Conservation (phyloP, 2,888 invertebrate genomes). For the Acrobeloides nanus region DNA sequence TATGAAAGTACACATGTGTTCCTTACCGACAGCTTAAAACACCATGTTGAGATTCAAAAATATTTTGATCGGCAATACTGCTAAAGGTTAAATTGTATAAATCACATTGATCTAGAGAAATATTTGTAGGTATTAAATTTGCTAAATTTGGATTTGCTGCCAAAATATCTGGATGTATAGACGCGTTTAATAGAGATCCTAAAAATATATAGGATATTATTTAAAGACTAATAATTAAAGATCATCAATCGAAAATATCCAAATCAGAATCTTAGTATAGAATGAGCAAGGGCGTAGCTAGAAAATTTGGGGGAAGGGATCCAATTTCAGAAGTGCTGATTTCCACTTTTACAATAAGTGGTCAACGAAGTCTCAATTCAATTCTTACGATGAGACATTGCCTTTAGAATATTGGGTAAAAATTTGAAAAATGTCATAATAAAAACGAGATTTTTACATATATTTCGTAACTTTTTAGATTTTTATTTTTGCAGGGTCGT, state of each 20-base stretch:
- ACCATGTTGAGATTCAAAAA: constrained; percentile 26
- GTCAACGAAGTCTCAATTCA: too few relatives aligned
- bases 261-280: not conserved
- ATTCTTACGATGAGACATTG: too few relatives aligned
- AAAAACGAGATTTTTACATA: too few relatives aligned
- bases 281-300: not conserved
- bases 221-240: constrained; percentile 4
- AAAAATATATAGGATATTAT: constrained; percentile 3
- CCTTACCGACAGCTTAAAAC: constrained; percentile 23
- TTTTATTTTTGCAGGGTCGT: too few relatives aligned
- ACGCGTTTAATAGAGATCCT: constrained; percentile 29
- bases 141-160: constrained; percentile 15
- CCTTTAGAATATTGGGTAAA: too few relatives aligned
- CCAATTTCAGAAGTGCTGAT: too few relatives aligned
- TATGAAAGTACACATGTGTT: too few relatives aligned
- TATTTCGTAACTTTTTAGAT: too few relatives aligned
- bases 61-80: constrained; percentile 21
- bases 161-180: constrained; percentile 24
- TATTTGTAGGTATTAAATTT: constrained; percentile 17
- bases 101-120: constrained; percentile 28
- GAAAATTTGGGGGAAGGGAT: not conserved
- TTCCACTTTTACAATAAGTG: too few relatives aligned
- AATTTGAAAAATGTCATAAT: too few relatives aligned
- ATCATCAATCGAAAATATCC: not conserved
- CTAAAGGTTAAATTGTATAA: constrained; percentile 37